Percentiles rank a stretch among this genome's conserved stretches.
phyloP scores from a whole-genome alignment of 1,140 invertebrate genomes.

The Calephelis nemesis region DNA sequence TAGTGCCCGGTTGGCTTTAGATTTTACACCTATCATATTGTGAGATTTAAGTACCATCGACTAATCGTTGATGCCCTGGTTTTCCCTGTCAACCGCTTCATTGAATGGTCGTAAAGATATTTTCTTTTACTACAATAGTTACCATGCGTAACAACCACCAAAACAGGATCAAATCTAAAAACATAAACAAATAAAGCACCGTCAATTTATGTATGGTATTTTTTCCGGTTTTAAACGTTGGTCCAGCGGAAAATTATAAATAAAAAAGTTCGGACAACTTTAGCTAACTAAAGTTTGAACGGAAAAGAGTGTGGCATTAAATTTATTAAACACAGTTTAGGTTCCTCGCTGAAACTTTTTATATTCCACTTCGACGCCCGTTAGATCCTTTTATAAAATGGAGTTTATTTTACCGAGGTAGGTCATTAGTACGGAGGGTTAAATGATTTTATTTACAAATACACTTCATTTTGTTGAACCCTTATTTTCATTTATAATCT shows the following conservation, averaged over 20 bases:
- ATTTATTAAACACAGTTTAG: conserved; percentile 13
- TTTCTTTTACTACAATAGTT: too few relatives aligned
- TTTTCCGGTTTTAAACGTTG: conserved; percentile 10
- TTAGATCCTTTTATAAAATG: not conserved
- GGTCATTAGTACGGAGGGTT: not conserved
- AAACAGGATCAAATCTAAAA: not conserved
- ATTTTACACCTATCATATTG: too few relatives aligned
- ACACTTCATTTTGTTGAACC: too few relatives aligned
- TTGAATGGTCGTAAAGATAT: too few relatives aligned
- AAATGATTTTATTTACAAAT: too few relatives aligned
- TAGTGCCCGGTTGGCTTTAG: too few relatives aligned
- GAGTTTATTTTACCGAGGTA: not conserved
- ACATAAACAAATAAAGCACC: conserved; percentile 8
- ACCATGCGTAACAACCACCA: too few relatives aligned
- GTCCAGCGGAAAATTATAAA: conserved; percentile 10
- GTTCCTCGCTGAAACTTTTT: conserved; percentile 6
- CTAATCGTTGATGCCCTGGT: too few relatives aligned
- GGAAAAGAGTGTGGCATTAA: conserved; percentile 9
- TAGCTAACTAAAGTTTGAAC: conserved; percentile 11
- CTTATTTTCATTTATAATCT: too few relatives aligned
- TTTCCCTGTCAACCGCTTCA: too few relatives aligned
- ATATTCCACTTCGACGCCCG: conserved; percentile 1
- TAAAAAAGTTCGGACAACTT: conserved; percentile 6
- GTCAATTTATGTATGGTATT: conserved; percentile 8
- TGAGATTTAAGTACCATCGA: too few relatives aligned